Conservation (phyloP, 2,113 vertebrate genomes). For the Melozone crissalis region DNA sequence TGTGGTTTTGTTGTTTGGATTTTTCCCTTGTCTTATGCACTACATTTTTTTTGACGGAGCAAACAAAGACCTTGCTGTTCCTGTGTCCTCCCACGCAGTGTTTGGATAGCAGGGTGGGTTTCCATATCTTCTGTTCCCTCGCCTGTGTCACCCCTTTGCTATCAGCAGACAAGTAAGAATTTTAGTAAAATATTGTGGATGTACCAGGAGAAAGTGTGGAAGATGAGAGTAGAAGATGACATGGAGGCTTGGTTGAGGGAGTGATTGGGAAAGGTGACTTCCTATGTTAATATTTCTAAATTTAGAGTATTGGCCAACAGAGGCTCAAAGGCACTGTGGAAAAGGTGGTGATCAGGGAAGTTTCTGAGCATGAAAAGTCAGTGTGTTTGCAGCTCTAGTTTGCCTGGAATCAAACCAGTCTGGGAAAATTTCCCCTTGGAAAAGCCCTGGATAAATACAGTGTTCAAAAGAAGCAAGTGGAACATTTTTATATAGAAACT, state of each 20-base stretch:
- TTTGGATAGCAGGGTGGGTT: neutral
- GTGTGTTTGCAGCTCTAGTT: neutral
- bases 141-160: neutral
- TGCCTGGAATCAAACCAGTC: neutral
- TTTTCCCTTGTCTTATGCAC: neutral
- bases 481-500: neutral
- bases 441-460: neutral
- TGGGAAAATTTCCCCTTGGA: neutral
- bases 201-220: neutral
- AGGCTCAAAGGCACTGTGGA: accelerated
- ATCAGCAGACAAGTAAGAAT: neutral
- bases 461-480: neutral
- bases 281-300: neutral
- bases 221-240: neutral
- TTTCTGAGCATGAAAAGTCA: neutral
- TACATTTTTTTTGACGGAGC: neutral
- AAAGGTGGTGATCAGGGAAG: neutral
- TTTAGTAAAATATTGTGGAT: neutral
- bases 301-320: neutral
- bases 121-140: neutral
- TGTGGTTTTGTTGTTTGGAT: neutral
- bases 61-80: slow-evolving; percentile 15
- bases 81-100: neutral
- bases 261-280: neutral
- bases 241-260: neutral